Conservation (phyloP, 2,113 vertebrate species). For the Myotis yumanensis region DNA sequence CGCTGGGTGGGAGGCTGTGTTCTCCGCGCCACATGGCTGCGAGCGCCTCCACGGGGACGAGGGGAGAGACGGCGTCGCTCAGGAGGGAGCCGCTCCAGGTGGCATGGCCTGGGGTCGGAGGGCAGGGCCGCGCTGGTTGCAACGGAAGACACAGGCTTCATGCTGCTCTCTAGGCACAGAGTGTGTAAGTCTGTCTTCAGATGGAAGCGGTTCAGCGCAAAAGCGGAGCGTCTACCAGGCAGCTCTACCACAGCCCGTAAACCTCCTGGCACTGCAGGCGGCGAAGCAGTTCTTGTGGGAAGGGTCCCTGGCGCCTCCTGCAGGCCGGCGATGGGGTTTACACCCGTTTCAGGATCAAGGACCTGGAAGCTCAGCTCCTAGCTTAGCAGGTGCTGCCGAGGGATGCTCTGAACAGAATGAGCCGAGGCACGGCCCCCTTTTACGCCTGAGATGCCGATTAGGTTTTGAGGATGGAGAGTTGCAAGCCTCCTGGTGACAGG, state of each 20-base stretch:
- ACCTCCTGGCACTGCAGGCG: background rate
- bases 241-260: background rate
- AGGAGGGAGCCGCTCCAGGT: background rate
- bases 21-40: background rate
- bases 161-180: too few relatives aligned
- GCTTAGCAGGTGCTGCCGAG: background rate
- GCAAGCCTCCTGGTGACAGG: background rate
- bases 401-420: background rate
- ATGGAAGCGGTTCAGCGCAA: background rate
- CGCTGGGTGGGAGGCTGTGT: rapidly evolving
- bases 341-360: background rate
- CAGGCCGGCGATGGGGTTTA: background rate
- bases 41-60: background rate
- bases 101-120: background rate
- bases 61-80: background rate
- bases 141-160: background rate
- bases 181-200: background rate
- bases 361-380: background rate
- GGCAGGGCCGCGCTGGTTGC: background rate
- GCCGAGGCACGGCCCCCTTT: background rate
- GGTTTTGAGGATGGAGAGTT: background rate
- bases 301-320: background rate
- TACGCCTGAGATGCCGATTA: background rate
- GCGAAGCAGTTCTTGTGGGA: background rate
- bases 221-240: background rate